Conservation (phyloP, 2,888 invertebrate genomes). For the Stenurella melanura region DNA sequence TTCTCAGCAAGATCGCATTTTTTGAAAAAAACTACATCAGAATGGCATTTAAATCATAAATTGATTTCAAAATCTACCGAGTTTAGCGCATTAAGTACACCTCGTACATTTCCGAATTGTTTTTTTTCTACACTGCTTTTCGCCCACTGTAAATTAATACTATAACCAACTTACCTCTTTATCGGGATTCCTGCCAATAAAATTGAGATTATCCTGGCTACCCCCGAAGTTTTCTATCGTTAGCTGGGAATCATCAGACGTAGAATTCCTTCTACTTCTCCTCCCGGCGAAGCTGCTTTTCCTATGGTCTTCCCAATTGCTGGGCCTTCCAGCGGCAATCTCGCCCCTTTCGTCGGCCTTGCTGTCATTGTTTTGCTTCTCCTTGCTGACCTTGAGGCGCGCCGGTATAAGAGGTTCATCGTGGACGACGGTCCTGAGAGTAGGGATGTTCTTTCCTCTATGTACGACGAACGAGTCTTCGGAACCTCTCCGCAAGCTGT, state of each 20-base stretch:
- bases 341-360: slow-evolving; percentile 82
- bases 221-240: slow-evolving; percentile 96
- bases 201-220: slow-evolving; percentile 91
- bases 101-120: too few species aligned
- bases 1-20: too few species aligned
- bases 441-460: slow-evolving; percentile 85
- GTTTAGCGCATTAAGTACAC: too few species aligned
- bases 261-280: slow-evolving; percentile 88
- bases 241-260: slow-evolving; percentile 90
- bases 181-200: slow-evolving; percentile 88
- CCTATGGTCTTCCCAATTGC: slow-evolving; percentile 86
- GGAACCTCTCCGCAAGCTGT: slow-evolving; percentile 73
- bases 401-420: slow-evolving; percentile 75
- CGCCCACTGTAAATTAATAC: too few species aligned
- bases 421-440: slow-evolving; percentile 80
- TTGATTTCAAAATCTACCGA: too few species aligned
- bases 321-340: slow-evolving; percentile 88
- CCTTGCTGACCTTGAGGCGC: slow-evolving; percentile 77
- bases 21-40: too few species aligned
- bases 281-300: slow-evolving; percentile 87
- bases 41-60: too few species aligned
- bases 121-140: too few species aligned
- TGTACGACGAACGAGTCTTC: slow-evolving; percentile 89
- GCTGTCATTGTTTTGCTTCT: slow-evolving; percentile 78
- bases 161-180: slow-evolving; percentile 77